Base-by-base conservation (phyloP, 2,888 invertebrate genomes). In the Desoria tigrina region DNA sequence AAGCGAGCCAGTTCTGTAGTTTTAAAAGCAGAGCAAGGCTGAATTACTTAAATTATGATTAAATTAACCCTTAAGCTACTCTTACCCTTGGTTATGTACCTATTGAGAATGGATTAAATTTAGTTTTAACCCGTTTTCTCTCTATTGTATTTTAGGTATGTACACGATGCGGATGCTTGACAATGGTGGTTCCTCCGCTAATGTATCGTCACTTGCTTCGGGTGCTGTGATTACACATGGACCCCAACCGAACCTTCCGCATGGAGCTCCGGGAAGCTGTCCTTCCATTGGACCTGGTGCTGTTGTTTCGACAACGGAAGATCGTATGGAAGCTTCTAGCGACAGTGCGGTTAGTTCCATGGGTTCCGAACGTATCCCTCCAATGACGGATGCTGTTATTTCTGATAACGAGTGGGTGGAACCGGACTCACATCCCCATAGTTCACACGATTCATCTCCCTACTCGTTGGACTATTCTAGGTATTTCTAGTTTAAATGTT, bases 371-470 rank as follows among this genome's bases (percentile, higher is more conserved):
- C 84, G 93, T 37, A 74, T 74, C 42, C 76, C 76, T 14, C 74
- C 73, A 28, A 74, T 76, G 73, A 74, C 77, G 16, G 92, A 93
- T 11, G 92, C 92, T 0, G 92, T 92, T 0, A 82, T 92, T 1
- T 92, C 92, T 1, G 93, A 93, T 78, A 90, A 90, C 2, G 93
- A 92, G 78, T 93, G 92, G 92, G 91, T 92, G 79, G 93, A 93
- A 79, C 86, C 84, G 45, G 92, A 92, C 32, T 90, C 90, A 57
- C 92, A 93, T 78, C 91, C 92, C 0, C 86, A 86, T 73, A 67
- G 71, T 16, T 67, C 70, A n/a, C 82, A 84, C 66, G 84, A 83
- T 9, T 85, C 85, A 75, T 85, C 84, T 73, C 85, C 84, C 70
- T 77, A 76, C 54, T 88, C 89, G 1, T 88, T 89, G 80, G 92